Base-by-base conservation (phyloP, 2,797 vertebrate species). In the Clarias fuscus region DNA sequence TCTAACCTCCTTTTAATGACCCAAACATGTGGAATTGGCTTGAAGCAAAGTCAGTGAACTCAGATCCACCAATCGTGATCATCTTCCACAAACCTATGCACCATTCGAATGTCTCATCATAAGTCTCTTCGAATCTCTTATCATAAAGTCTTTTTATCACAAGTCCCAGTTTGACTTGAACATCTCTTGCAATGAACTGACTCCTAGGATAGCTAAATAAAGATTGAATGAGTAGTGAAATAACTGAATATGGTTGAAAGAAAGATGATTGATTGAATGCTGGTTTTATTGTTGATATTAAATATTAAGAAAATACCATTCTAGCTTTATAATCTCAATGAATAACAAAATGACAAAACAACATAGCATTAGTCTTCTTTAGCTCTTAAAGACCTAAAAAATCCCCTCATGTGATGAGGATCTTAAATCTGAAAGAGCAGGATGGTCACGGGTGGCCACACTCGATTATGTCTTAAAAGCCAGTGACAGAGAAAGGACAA, bases 401-500 rank as follows among this genome's bases (percentile, higher is more conserved):
- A 61, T 71, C 37, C 64, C n/a, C 30, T 75, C 43, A 85, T 73
- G 73, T 85, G 67, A 81, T 85, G 85, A 85, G 37, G 30, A 68
- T 88, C 86, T 85, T 80, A 43, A 64, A 85, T 87, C 83, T 90
- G 64, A 84, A 85, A 85, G 58, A 22, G 70, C 83, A 84, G 80
- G 40, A 73, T 82, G 84, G 83, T 84, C 81, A 87, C 30, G 73
- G 83, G 59, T 59, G 70, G 88, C 86, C 84, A 87, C 61, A 76
- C 88, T 83, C 15, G 68, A 88, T 88, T 88, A 89, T 84, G 84
- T 72, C 84, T 89, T 89, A 89, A 89, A 90, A 89, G 88, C 85
- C 88, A 88, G 68, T 85, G 85, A 85, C 84, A 88, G 68, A 82
- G 61, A 72, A 82, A 85, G 88, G 87, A 90, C 87, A 90, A 88